These are phyloP conservation scores for Doryteuthis pealeii DNA, from an alignment of 1,140 invertebrate species.

Conservation along the genomic window DNA sequence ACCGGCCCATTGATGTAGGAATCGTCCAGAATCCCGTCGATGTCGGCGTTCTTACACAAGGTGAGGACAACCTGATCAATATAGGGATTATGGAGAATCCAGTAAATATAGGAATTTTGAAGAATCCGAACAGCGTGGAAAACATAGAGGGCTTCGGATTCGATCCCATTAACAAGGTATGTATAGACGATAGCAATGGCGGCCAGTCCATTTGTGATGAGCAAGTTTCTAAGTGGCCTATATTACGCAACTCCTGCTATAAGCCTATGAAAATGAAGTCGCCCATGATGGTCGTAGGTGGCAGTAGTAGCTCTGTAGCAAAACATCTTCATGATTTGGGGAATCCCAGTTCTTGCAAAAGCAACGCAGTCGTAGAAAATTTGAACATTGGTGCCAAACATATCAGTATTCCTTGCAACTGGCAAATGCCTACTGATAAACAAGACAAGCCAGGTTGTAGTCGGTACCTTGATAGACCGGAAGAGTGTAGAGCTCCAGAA, in stretches of 20 bases:
- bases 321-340: too few species aligned
- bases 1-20: background rate
- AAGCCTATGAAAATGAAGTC: too few species aligned
- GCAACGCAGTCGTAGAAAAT: background rate
- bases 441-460: background rate
- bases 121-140: background rate
- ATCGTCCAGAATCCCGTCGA: conserved; percentile 2
- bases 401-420: background rate
- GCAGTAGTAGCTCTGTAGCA: too few species aligned
- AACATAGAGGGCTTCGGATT: background rate
- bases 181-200: background rate
- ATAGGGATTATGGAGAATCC: background rate
- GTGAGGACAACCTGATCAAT: background rate
- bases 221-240: background rate
- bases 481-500: background rate
- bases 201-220: background rate
- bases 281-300: too few species aligned
- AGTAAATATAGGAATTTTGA: conserved; percentile 7
- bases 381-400: background rate
- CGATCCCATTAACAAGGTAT: background rate
- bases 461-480: background rate
- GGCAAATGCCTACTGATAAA: background rate
- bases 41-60: background rate
- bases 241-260: too few species aligned
- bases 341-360: too few species aligned